These are phyloP conservation scores for Eira barbara DNA, from an alignment of 2,113 vertebrate genomes.

Conservation along the genomic window DNA sequence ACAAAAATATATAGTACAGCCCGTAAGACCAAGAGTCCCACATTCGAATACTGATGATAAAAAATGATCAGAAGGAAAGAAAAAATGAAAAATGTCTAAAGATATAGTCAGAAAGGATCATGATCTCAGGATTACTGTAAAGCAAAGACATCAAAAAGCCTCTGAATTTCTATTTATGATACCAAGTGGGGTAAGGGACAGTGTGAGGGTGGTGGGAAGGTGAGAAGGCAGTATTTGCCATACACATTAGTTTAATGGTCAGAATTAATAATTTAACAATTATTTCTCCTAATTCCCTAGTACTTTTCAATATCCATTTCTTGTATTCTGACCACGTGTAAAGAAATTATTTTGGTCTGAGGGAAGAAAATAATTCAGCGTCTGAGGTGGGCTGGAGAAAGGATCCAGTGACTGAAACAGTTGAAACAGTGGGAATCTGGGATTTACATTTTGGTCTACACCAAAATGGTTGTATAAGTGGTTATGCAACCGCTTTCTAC, in stretches of 20 bases:
- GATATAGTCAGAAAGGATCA: background rate
- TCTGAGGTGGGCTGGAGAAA: background rate
- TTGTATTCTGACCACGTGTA: background rate
- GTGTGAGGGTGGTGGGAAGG: too few relatives aligned
- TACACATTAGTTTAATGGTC: background rate
- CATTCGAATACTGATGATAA: background rate
- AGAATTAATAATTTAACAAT: background rate
- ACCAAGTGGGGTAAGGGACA: background rate
- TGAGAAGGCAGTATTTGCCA: background rate
- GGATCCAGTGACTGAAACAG: background rate
- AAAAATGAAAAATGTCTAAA: background rate
- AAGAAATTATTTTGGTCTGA: background rate
- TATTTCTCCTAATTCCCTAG: background rate
- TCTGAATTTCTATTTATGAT: background rate
- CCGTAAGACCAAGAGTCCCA: background rate
- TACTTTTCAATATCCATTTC: background rate
- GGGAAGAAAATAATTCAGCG: background rate
- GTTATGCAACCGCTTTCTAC: background rate
- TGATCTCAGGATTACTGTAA: background rate
- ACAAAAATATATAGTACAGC: background rate
- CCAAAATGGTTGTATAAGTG: too few relatives aligned
- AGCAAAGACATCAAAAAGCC: background rate
- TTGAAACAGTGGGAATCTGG: background rate
- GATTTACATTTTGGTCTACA: background rate
- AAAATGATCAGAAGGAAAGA: background rate